Percentiles rank a stretch among this genome's conserved stretches.
These are phyloP conservation scores for Sceliomorpha sp. DNA, from an alignment of 2,888 invertebrate species.

Conservation along the genomic window DNA sequence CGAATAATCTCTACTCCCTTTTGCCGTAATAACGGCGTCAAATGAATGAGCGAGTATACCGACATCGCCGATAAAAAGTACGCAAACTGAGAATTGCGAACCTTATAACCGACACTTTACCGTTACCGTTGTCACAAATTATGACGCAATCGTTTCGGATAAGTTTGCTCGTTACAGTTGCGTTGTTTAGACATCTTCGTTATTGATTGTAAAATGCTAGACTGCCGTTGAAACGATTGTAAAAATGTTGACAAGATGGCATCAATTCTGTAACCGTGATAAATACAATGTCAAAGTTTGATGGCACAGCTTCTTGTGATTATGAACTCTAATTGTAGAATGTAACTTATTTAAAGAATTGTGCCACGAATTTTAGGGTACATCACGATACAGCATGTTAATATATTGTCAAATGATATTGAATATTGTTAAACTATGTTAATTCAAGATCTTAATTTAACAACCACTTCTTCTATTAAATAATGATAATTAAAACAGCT, in stretches of 20 bases:
- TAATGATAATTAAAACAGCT: too few species aligned
- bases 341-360: too few species aligned
- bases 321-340: too few species aligned
- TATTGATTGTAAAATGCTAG: conserved; percentile 20
- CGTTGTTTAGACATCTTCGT: conserved; percentile 12
- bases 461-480: too few species aligned
- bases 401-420: too few species aligned
- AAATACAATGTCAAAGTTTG: too few species aligned
- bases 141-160: conserved; percentile 16
- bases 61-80: conserved; percentile 46
- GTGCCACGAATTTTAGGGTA: too few species aligned
- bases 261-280: too few species aligned
- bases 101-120: conserved; percentile 27
- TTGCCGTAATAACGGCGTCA: conserved; percentile 53
- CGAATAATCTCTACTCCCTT: conserved; percentile 67
- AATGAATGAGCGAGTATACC: conserved; percentile 48
- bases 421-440: too few species aligned
- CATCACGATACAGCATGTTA: too few species aligned
- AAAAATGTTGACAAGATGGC: background rate
- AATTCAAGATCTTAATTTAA: too few species aligned
- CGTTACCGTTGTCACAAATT: conserved; percentile 17
- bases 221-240: conserved; percentile 3
- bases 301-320: too few species aligned
- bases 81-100: conserved; percentile 27
- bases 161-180: conserved; percentile 10